These are phyloP conservation scores for Metaphire vulgaris DNA, from an alignment of 1,140 invertebrate genomes.

Conservation along the genomic window DNA sequence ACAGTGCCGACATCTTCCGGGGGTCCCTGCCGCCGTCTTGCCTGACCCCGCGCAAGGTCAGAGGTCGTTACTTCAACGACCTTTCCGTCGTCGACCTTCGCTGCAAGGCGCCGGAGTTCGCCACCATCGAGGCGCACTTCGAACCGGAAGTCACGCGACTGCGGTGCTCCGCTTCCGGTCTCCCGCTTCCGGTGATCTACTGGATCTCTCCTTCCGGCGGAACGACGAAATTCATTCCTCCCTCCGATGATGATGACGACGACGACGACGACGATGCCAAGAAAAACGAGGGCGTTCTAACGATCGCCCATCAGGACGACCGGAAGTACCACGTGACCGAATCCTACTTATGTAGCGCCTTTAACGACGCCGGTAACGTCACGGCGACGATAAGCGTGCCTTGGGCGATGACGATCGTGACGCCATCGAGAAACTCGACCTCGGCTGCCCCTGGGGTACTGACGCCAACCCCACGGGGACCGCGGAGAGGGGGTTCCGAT, in stretches of 20 bases:
- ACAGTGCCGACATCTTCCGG: conserved; percentile 36
- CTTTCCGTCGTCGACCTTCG: conserved; percentile 40
- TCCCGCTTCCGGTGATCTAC: conserved; percentile 45
- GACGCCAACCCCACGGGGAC: no score
- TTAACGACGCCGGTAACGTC: conserved; percentile 49
- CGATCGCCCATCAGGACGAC: conserved; percentile 17
- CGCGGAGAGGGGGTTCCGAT: no score
- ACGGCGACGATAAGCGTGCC: conserved; percentile 47
- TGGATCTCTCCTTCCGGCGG: conserved; percentile 46
- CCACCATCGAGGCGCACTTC: conserved; percentile 48
- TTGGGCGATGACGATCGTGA: no score
- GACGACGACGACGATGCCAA: conserved; percentile 39
- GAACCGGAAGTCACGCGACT: conserved; percentile 40
- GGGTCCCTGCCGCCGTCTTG: conserved; percentile 40
- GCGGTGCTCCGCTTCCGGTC: conserved; percentile 45
- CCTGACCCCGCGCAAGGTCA: conserved; percentile 37
- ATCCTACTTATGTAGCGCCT: conserved; percentile 45
- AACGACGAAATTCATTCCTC: conserved; percentile 37
- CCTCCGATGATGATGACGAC: conserved; percentile 33
- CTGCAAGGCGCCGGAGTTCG: conserved; percentile 47
- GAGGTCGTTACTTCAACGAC: conserved; percentile 37
- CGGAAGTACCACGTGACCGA: conserved; percentile 18
- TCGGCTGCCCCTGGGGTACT: no score
- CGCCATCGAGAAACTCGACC: no score
- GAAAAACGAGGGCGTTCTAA: no score